Base-by-base conservation (phyloP, 1,140 invertebrate genomes). In the Diplogasteroides magnus region DNA sequence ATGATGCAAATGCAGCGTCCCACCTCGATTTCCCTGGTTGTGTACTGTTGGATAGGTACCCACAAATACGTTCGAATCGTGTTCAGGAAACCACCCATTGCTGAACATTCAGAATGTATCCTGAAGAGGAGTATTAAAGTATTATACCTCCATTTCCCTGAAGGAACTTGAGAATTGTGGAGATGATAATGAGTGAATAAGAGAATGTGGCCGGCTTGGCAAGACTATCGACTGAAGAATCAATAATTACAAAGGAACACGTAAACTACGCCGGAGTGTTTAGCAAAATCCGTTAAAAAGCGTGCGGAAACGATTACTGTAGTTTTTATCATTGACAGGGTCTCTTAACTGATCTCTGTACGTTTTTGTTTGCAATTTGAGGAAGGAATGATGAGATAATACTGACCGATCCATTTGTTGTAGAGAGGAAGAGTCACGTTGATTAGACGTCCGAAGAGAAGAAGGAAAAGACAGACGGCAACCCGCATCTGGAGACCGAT, bases 41-140 rank as follows among this genome's bases (percentile, higher is more conserved):
- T 96, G 79, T 92, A 97, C 81, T 98, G 94, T 77, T 95, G 91
- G 61, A 98, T 90, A 74, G 88, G 87, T 78, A 97, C 95, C 94
- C 94, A 98, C 2, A 97, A 84, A 81, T 93, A 93, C 1, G 90
- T 89, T 57, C 94, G 86, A 1, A 95, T 76, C 84, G 94, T 96
- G 83, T 94, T 96, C 13, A 98, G 85, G 58, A 96, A 85, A 25
- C 94, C 94, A 29, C 78, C 78, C 67, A 76, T 75, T 6, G 76
- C 73, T 1, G 26, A 67, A 32, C 32, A 11, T 55, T 28, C 1
- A 1, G 31, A 19, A 2, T 1, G 23, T 29, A 26, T 60, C 37
- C 27, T 13, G 68, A 68, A 73, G n/a, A 23, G 56, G 23, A 57
- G 29, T 29, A 26, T 32, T 57, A 31, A 25, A 0, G 37, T 70